Base-by-base conservation (phyloP, 2,113 vertebrate genomes). In the Dasyurus viverrinus region DNA sequence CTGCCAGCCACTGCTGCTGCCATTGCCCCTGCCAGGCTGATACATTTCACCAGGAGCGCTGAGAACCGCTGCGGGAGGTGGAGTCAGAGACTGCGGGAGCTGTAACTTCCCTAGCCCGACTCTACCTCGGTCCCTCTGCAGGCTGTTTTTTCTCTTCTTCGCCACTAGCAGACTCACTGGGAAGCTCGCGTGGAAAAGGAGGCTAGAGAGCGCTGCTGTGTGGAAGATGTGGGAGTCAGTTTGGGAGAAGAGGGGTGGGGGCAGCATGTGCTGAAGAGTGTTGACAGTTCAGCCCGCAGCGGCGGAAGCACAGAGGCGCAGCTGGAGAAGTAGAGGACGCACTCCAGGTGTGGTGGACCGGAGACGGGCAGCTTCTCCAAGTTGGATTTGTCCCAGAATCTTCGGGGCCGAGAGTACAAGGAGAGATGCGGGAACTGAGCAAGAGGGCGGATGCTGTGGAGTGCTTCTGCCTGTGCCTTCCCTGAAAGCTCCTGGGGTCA, bases 381-480 rank as follows among this genome's bases (percentile, higher is more conserved):
- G 95, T 97, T 97, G 96, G 97, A 97, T 93, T 95, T 94, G 94
- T 94, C 97, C 94, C 94, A 3, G 94, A 54, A 6, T 19, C 3
- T 84, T 22, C 22, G 36, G 3, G 16, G 92, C 94, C 46, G 48
- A 94, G 0, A 0, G 22, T 0, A 92, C 89, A 90, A 8, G 3
- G 91, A 76, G 96, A 94, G 94, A 95, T 97, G 97, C 93, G 96
- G 95, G 93, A 95, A 97, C 10, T 84, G 96, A 94, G 97, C 68
- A 92, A 94, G 91, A 84, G 30, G 53, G 92, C 90, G 2, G 1
- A 2, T 93, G 84, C 53, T 5, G 95, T 53, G 0, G 68, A 26
- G 54, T 89, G 94, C 91, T 8, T 89, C 91, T 68, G 94, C 93
- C 76, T 0, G 90, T 54, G 92, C 90, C 94, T 55, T 89, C 96